Conservation (phyloP, 1,140 invertebrate genomes). For the Heliconius congener region DNA sequence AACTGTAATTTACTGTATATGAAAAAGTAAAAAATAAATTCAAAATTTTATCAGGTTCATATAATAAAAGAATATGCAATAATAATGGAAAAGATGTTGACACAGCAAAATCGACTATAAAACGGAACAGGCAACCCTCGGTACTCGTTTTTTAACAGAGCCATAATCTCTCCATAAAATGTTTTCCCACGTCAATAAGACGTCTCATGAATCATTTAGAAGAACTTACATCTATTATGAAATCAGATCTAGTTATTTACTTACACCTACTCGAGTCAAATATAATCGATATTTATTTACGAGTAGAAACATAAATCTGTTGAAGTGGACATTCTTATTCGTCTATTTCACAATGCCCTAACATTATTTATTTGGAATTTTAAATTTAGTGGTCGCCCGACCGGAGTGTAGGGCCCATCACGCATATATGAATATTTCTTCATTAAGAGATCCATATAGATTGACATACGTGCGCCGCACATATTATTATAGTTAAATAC, state of each 20-base stretch:
- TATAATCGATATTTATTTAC: slow-evolving; percentile 48
- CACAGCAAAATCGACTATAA: slow-evolving; percentile 14
- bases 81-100: background rate
- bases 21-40: background rate
- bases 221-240: slow-evolving; percentile 39
- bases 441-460: slow-evolving; percentile 15
- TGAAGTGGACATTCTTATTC: slow-evolving; percentile 51
- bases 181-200: slow-evolving; percentile 44
- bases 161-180: slow-evolving; percentile 41
- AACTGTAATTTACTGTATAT: background rate
- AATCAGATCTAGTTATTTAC: slow-evolving; percentile 41
- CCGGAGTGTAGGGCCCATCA: slow-evolving; percentile 18
- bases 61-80: background rate
- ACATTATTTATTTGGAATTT: slow-evolving; percentile 6
- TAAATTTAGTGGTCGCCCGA: slow-evolving; percentile 25
- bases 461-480: background rate
- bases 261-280: slow-evolving; percentile 41
- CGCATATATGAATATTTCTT: slow-evolving; percentile 42
- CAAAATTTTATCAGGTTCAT: background rate
- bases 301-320: slow-evolving; percentile 42
- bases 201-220: slow-evolving; percentile 44
- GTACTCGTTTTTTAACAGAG: slow-evolving; percentile 33
- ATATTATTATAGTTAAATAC: background rate
- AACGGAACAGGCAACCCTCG: slow-evolving; percentile 15
- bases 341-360: slow-evolving; percentile 38